Percentiles rank a stretch among this genome's conserved stretches.
Conservation (phyloP, 2,797 vertebrate species). For the Limosa lapponica region DNA sequence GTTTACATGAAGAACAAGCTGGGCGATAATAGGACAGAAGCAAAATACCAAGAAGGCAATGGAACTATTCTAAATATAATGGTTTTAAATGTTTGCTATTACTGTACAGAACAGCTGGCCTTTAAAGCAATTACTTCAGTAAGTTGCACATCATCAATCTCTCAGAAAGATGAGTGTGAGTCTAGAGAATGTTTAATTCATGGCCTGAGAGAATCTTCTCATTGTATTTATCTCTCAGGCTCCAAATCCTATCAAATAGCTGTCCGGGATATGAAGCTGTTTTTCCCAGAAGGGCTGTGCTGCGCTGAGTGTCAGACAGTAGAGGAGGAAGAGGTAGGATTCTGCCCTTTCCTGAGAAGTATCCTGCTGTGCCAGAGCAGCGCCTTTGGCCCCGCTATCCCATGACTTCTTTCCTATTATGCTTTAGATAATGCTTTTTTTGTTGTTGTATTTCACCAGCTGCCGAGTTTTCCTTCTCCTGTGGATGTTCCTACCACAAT, state of each 20-base stretch:
- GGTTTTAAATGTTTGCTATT: constrained; percentile 64
- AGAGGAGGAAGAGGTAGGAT: constrained; percentile 73
- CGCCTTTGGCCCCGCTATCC: not conserved
- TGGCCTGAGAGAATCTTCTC: constrained; percentile 59
- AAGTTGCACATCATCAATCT: constrained; percentile 63
- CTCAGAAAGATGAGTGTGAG: constrained; percentile 56
- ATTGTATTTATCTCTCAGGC: constrained; percentile 68
- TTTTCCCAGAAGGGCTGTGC: constrained; percentile 81
- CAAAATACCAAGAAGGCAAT: constrained; percentile 31
- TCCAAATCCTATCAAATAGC: constrained; percentile 74
- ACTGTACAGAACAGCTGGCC: constrained; percentile 57
- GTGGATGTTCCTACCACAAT: not conserved
- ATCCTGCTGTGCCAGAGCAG: not conserved
- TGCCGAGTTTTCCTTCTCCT: not conserved
- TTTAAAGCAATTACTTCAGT: constrained; percentile 70
- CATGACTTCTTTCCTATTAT: not conserved
- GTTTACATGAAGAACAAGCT: constrained; percentile 24
- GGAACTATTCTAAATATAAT: constrained; percentile 53
- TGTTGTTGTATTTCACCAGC: not conserved
- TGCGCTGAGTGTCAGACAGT: constrained; percentile 44
- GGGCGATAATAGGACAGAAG: not conserved
- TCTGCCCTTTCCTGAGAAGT: not conserved
- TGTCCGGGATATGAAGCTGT: constrained; percentile 69
- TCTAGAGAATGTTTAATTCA: constrained; percentile 71
- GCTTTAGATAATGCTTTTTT: not conserved